Conservation (phyloP, 1,140 invertebrate species). For the Eupristina koningsbergeri region DNA sequence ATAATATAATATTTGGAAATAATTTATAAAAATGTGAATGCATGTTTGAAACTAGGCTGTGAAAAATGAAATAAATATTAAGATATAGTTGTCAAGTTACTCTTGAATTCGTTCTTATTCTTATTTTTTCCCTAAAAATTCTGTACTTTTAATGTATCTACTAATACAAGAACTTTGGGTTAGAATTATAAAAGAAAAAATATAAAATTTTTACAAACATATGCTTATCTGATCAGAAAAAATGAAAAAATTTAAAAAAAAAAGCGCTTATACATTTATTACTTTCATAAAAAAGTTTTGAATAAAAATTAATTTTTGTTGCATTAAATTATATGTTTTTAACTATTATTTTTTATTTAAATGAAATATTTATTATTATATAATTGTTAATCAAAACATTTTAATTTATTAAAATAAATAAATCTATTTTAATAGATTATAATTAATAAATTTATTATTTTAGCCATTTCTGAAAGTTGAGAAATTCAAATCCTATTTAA, state of each 20-base stretch:
- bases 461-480: no score
- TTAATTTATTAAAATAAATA: no score
- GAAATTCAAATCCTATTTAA: no score
- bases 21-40: constrained; percentile 33
- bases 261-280: no score
- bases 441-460: no score
- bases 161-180: constrained; percentile 58
- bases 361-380: no score
- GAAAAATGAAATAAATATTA: constrained; percentile 34
- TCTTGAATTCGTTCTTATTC: background rate
- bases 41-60: constrained; percentile 32
- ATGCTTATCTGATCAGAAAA: background rate
- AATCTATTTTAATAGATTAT: no score
- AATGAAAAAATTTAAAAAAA: constrained; percentile 13
- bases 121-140: constrained; percentile 20
- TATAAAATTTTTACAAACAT: constrained; percentile 1
- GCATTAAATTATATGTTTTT: no score
- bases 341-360: no score
- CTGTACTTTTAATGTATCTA: constrained; percentile 45
- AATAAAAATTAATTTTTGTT: no score
- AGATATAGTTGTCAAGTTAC: background rate
- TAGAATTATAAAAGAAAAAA: constrained; percentile 28
- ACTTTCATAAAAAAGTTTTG: no score
- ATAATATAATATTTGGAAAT: constrained; percentile 30
- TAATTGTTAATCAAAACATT: no score